Evolutionary conservation across 2,113 vertebrate genomes (phyloP), one percentile per base, ranked within the genome.

Genomic region (Manacus vitellinus): DNA sequence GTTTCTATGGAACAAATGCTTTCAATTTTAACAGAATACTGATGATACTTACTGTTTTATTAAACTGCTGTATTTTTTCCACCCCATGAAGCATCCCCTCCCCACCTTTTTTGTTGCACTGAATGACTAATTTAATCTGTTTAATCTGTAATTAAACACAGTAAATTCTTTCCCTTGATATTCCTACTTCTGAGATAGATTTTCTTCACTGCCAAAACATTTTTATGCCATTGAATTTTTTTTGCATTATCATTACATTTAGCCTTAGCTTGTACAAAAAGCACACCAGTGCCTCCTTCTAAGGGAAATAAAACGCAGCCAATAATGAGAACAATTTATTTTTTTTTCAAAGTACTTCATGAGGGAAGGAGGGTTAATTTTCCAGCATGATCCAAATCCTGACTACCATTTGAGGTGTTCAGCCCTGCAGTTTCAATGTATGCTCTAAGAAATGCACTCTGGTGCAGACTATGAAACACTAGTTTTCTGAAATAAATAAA

Each of bases 71-170:
- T 18, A 55, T 66, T 65, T 75, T 33, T 49, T 88, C 47, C 80
- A 63, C 66, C 23, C 33, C 66, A 93, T 81, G 44, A 91, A 75
- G 31, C 33, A 24, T 47, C 33, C 51, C 49, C 59, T 58, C 15
- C 61, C 56, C 47, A 27, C 14, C 14, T 16, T 76, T 88, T 61
- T 55, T 71, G 14, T 88, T 95, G 41, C 24, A 44, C 6, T 5
- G 4, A 96, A 86, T 59, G 35, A 79, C 77, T 82, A 86, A 76
- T n/a, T 84, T 87, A 70, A 79, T 76, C 75, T 74, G 21, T 46
- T 90, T 71, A 89, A 95, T 47, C 62, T 58, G 25, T 73, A 92
- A 94, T 88, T 83, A 96, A 94, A 66, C 41, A 73, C 30, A 51
- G 39, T 74, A 54, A 41, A 56, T 79, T 90, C 65, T 70, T 87